These are phyloP conservation scores for Gallinago jamesoni DNA, from an alignment of 2,113 vertebrate genomes.

Conservation along the genomic window DNA sequence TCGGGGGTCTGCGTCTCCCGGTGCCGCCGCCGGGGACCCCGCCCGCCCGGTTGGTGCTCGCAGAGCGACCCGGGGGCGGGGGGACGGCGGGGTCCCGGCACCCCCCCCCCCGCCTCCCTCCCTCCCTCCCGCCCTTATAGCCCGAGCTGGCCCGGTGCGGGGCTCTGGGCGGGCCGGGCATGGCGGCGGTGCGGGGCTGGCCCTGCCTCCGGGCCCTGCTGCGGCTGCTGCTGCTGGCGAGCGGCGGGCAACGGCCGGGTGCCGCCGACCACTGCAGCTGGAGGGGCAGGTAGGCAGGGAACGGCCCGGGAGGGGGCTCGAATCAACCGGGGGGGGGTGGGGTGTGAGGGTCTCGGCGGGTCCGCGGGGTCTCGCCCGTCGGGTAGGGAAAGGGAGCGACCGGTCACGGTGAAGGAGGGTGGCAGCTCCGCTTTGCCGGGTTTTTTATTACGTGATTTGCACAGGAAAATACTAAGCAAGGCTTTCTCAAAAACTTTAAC, in stretches of 20 bases:
- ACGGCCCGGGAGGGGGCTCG: neutral
- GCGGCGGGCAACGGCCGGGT: neutral
- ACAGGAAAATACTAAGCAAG: accelerated
- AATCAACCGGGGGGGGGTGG: too few species aligned
- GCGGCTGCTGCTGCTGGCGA: neutral
- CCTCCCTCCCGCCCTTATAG: neutral
- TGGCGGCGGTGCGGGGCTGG: neutral
- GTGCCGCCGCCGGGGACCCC: too few species aligned
- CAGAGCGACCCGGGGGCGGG: neutral
- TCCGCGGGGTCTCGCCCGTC: accelerated
- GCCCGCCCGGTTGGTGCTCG: neutral
- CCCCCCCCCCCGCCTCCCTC: neutral
- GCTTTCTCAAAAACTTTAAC: accelerated
- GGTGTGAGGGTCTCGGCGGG: neutral
- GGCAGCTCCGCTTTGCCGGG: neutral
- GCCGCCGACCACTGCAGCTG: slow-evolving; percentile 79
- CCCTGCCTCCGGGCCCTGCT: neutral
- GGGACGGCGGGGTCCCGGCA: neutral
- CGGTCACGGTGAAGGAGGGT: accelerated
- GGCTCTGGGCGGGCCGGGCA: neutral
- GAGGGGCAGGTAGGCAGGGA: slow-evolving; percentile 75
- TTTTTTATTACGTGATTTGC: neutral
- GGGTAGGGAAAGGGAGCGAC: neutral
- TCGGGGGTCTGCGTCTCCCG: neutral
- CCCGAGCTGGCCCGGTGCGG: neutral